Evolutionary conservation across 1,140 invertebrate species (phyloP).

Genomic region (Ostrea edulis): DNA sequence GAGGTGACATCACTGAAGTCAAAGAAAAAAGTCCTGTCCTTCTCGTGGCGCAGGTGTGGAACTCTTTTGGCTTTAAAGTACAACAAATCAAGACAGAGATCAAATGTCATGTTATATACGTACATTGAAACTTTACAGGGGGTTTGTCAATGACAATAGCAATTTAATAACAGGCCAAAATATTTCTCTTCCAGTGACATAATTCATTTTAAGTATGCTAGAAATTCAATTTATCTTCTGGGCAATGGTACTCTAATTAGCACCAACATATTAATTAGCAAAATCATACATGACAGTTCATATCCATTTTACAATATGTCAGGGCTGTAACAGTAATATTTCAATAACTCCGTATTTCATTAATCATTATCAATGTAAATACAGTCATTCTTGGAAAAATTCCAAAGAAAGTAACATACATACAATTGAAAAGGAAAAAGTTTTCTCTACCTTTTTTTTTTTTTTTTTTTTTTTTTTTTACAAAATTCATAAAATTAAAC

Average conservation of each 20-base stretch:
- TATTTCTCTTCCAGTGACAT: conserved; percentile 13
- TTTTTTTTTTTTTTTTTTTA: too few relatives aligned
- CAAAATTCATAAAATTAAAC: too few relatives aligned
- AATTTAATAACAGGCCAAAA: conserved; percentile 21
- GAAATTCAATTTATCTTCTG: conserved; percentile 19
- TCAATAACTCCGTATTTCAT: background rate
- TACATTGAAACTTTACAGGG: background rate
- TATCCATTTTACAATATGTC: background rate
- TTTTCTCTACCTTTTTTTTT: too few relatives aligned
- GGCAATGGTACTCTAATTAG: conserved; percentile 22
- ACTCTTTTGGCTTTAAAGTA: conserved; percentile 69
- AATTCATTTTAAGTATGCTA: conserved; percentile 3
- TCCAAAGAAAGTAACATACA: background rate
- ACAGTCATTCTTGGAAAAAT: background rate
- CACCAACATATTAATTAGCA: background rate
- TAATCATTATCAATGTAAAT: too few relatives aligned
- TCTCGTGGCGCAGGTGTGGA: conserved; percentile 85
- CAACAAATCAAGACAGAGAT: conserved; percentile 49
- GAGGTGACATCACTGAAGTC: conserved; percentile 90
- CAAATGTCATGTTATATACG: conserved; percentile 2
- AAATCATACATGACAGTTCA: background rate
- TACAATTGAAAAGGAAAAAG: too few relatives aligned
- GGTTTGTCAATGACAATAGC: background rate
- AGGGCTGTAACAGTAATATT: background rate
- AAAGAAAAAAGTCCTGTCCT: conserved; percentile 93